phyloP scores from a whole-genome alignment of 2,113 vertebrate species.

The Neogobius melanostomus region DNA sequence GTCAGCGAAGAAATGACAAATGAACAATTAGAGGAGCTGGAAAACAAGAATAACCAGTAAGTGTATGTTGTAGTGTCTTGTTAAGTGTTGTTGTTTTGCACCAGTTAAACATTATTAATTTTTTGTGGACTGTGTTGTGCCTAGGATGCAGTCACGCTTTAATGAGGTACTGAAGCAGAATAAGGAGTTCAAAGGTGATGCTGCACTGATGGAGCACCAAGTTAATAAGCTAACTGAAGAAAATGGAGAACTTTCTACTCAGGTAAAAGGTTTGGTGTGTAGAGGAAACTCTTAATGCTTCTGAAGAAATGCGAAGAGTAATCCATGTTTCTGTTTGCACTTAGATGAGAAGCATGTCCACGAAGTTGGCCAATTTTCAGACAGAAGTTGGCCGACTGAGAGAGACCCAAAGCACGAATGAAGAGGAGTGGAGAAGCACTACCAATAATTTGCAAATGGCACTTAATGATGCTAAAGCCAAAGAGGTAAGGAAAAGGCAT shows the following conservation, averaged over 20 bases:
- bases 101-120: not conserved
- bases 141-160: slow-evolving; percentile 81
- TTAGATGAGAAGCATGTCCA: slow-evolving; percentile 81
- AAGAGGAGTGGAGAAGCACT: slow-evolving; percentile 70
- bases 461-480: slow-evolving; percentile 72
- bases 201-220: slow-evolving; percentile 86
- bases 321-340: not conserved
- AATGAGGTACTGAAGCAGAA: slow-evolving; percentile 83
- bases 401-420: slow-evolving; percentile 71
- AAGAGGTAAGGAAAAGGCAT: slow-evolving; percentile 79
- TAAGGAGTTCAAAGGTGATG: slow-evolving; percentile 83
- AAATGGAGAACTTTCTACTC: slow-evolving; percentile 85
- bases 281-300: not conserved
- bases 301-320: not conserved
- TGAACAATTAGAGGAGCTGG: slow-evolving; percentile 81
- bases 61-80: not conserved
- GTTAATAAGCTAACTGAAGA: slow-evolving; percentile 84
- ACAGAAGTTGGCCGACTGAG: slow-evolving; percentile 79
- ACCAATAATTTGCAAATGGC: slow-evolving; percentile 75
- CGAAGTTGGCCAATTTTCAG: slow-evolving; percentile 78
- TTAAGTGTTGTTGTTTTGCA: not conserved
- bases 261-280: slow-evolving; percentile 70
- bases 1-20: slow-evolving; percentile 72
- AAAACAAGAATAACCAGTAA: slow-evolving; percentile 82
- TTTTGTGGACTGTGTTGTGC: not conserved